Percentiles rank a stretch among this genome's conserved stretches.
phyloP scores from a whole-genome alignment of 2,113 vertebrate species.

The Haliaeetus leucogaster region DNA sequence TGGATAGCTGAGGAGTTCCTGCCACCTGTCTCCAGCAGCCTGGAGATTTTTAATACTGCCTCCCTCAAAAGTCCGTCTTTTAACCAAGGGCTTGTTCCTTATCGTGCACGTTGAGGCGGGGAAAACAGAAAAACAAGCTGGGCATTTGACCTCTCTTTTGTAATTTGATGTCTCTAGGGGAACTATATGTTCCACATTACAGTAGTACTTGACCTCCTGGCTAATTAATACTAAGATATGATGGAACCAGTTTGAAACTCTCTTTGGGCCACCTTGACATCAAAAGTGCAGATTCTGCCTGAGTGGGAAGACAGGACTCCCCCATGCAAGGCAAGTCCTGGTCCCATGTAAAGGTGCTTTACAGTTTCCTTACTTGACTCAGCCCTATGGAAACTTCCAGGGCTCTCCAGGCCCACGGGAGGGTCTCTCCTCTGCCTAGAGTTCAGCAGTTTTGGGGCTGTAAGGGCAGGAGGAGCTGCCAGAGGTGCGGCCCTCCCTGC shows the following conservation, averaged over 20 bases:
- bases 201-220: not conserved
- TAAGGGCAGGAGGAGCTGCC: not conserved
- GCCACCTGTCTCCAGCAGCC: not conserved
- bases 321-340: not conserved
- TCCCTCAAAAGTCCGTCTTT: not conserved
- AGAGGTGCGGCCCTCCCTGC: not conserved
- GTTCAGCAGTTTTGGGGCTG: not conserved
- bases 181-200: not conserved
- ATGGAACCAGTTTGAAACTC: not conserved
- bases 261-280: not conserved
- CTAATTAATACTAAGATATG: not conserved
- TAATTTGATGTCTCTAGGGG: not conserved
- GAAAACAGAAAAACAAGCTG: not conserved
- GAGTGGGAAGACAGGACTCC: not conserved
- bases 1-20: not conserved
- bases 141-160: not conserved
- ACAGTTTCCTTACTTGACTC: not conserved
- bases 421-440: not conserved
- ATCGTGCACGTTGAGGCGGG: fast-evolving
- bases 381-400: not conserved
- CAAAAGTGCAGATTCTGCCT: not conserved
- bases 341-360: not conserved
- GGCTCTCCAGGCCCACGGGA: not conserved
- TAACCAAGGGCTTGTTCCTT: not conserved
- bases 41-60: not conserved